These are phyloP conservation scores for Theretra japonica DNA, from an alignment of 2,888 invertebrate genomes.

Conservation along the genomic window DNA sequence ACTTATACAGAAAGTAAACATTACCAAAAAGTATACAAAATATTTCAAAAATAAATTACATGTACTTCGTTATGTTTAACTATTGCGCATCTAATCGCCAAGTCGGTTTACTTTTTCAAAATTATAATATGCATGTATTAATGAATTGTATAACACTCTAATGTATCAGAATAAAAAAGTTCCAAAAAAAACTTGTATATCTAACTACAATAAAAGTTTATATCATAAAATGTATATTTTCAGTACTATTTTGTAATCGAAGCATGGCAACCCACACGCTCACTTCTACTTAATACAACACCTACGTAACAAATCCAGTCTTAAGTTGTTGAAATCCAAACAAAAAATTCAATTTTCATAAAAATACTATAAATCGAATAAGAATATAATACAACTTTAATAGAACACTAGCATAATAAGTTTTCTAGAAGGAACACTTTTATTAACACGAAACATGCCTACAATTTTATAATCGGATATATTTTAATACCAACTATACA, in stretches of 20 bases:
- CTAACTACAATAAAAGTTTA: too few relatives aligned
- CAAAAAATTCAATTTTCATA: conserved; percentile 9
- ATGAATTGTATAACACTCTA: too few relatives aligned
- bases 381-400: conserved; percentile 30
- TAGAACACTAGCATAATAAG: conserved; percentile 19
- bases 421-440: conserved; percentile 31
- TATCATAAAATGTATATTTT: too few relatives aligned
- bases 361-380: conserved; percentile 10
- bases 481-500: background rate
- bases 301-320: conserved; percentile 56
- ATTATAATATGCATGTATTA: too few relatives aligned
- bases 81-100: too few relatives aligned
- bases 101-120: too few relatives aligned
- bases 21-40: background rate
- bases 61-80: background rate
- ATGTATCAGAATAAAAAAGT: too few relatives aligned
- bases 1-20: background rate
- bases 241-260: too few relatives aligned
- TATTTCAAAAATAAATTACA: background rate
- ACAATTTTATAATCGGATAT: conserved; percentile 6
- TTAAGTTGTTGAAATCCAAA: conserved; percentile 43
- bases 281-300: conserved; percentile 40
- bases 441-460: conserved; percentile 16
- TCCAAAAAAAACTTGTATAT: too few relatives aligned
- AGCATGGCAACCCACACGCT: conserved; percentile 23